Percentiles rank a stretch among this genome's conserved stretches.
phyloP scores from a whole-genome alignment of 2,888 invertebrate genomes.

The Frankliniella fusca region DNA sequence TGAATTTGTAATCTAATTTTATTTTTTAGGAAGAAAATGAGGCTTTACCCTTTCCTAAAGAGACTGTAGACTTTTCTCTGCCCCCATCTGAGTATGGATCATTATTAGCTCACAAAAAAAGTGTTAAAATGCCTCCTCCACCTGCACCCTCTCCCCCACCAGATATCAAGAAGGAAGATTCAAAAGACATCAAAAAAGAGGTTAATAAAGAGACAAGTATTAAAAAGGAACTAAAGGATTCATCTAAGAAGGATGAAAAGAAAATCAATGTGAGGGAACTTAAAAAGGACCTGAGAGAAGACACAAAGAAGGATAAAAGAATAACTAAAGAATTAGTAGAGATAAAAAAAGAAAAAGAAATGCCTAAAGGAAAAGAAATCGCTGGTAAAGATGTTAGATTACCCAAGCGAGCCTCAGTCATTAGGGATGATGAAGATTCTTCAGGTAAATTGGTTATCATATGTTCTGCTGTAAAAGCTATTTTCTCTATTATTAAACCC shows the following conservation, averaged over 20 bases:
- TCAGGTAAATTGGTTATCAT: background rate
- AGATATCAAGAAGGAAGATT: background rate
- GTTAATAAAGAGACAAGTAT: background rate
- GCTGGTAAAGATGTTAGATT: background rate
- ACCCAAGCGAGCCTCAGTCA: background rate
- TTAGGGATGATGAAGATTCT: slow-evolving; percentile 10
- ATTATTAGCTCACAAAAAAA: background rate
- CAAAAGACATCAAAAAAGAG: slow-evolving; percentile 1
- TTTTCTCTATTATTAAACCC: too few relatives aligned
- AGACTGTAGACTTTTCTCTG: background rate
- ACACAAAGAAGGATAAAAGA: slow-evolving; percentile 7
- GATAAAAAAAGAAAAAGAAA: background rate
- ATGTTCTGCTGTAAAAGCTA: too few relatives aligned
- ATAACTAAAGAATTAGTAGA: background rate
- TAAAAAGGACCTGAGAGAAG: background rate
- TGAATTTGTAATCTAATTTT: background rate
- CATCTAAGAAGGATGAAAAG: background rate
- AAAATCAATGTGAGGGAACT: background rate
- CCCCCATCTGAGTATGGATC: background rate
- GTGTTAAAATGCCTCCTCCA: background rate
- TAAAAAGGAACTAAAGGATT: background rate
- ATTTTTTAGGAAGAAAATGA: background rate
- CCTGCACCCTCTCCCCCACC: background rate
- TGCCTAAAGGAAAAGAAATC: background rate
- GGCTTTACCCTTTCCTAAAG: background rate